Conservation (phyloP, 2,113 vertebrate genomes). For the Hydropotes inermis region DNA sequence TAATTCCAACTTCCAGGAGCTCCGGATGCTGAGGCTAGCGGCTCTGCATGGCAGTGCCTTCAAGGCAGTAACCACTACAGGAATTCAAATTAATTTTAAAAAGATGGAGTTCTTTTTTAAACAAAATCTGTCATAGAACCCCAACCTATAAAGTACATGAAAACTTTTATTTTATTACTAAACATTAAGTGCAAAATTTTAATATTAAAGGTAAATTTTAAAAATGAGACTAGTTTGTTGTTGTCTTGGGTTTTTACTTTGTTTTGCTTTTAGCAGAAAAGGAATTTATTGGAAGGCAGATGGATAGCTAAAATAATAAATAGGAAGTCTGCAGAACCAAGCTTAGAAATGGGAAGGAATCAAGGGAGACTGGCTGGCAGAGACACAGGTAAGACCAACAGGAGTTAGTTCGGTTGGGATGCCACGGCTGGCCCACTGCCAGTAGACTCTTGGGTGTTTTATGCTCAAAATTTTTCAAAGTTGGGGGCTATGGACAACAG, state of each 20-base stretch:
- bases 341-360: neutral
- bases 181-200: neutral
- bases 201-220: neutral
- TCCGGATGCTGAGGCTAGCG: neutral
- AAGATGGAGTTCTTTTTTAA: neutral
- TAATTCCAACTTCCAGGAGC: neutral
- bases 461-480: neutral
- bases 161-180: neutral
- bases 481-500: neutral
- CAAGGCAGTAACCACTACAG: neutral
- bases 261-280: constrained; percentile 8
- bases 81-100: neutral
- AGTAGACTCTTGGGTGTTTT: neutral
- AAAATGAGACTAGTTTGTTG: neutral
- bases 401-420: neutral
- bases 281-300: neutral
- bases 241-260: neutral
- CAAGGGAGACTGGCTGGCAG: neutral
- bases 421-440: neutral
- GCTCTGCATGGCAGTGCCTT: neutral
- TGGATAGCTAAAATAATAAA: neutral
- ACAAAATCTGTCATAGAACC: neutral
- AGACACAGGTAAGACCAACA: neutral
- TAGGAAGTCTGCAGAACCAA: neutral
- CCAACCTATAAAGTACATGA: neutral